These are phyloP conservation scores for Dromiciops gliroides DNA, from an alignment of 2,113 vertebrate genomes.

Conservation along the genomic window DNA sequence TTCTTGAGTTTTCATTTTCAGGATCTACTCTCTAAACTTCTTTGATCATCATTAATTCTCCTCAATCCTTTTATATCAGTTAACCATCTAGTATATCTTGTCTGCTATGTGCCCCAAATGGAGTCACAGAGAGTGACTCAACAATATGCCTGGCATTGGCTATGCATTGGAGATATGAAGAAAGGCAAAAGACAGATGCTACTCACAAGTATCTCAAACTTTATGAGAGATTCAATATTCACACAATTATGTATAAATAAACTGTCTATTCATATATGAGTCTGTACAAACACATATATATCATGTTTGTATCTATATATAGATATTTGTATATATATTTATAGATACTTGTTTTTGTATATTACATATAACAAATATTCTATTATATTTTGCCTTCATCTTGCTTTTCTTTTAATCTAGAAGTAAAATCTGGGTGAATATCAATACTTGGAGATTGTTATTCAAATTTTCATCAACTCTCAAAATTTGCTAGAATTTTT, in stretches of 20 bases:
- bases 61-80: neutral
- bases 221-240: neutral
- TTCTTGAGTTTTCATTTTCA: neutral
- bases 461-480: neutral
- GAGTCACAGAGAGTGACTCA: neutral
- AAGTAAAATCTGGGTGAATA: neutral
- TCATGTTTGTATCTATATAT: too few relatives aligned
- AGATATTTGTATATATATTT: neutral
- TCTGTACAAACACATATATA: too few relatives aligned
- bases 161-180: neutral
- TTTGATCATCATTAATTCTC: neutral
- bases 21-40: neutral
- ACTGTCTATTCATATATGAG: too few relatives aligned
- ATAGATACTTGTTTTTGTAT: neutral
- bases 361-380: neutral
- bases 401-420: neutral
- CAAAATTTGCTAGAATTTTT: neutral
- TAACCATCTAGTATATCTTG: neutral
- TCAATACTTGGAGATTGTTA: neutral
- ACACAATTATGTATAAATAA: too few relatives aligned
- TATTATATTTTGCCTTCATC: neutral
- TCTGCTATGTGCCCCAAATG: neutral
- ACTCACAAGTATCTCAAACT: neutral
- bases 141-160: neutral
- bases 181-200: neutral